Evolutionary conservation across 2,888 invertebrate species (phyloP).

Genomic region (Caenorhabditis drosophilae): DNA sequence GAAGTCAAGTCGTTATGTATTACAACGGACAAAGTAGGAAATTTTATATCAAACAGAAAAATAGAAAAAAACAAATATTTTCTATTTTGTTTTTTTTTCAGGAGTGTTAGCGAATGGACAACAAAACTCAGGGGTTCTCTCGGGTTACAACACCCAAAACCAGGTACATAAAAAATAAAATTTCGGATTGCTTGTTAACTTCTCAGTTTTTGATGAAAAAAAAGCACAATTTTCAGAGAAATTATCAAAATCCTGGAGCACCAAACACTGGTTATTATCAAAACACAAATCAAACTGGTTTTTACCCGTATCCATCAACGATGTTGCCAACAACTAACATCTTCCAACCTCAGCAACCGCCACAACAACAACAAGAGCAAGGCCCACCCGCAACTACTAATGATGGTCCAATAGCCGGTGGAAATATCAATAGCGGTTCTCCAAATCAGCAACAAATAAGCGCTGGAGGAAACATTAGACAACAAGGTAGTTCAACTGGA

Average conservation of each 20-base stretch:
- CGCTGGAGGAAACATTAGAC: constrained; percentile 7
- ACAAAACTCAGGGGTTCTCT: constrained; percentile 9
- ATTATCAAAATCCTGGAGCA: constrained; percentile 36
- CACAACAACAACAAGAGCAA: constrained; percentile 3
- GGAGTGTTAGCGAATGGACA: constrained; percentile 19
- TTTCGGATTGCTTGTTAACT: too few relatives aligned
- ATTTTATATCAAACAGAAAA: not conserved
- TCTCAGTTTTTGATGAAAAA: too few relatives aligned
- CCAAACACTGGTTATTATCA: not conserved
- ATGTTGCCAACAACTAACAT: too few relatives aligned
- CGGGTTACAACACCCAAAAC: constrained; percentile 31
- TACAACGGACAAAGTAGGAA: constrained; percentile 34
- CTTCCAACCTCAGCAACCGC: too few relatives aligned
- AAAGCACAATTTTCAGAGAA: constrained; percentile 5
- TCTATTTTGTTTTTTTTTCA: not conserved
- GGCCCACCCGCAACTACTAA: not conserved
- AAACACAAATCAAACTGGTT: not conserved
- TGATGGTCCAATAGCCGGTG: not conserved
- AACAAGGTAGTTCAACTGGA: constrained; percentile 1
- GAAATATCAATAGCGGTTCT: constrained; percentile 7
- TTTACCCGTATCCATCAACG: constrained; percentile 11
- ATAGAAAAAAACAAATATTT: not conserved
- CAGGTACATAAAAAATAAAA: constrained; percentile 16
- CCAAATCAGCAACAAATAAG: constrained; percentile 3
- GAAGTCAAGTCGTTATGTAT: constrained; percentile 39